These are phyloP conservation scores for Rachycentron canadum DNA, from an alignment of 2,797 vertebrate genomes.

Conservation along the genomic window DNA sequence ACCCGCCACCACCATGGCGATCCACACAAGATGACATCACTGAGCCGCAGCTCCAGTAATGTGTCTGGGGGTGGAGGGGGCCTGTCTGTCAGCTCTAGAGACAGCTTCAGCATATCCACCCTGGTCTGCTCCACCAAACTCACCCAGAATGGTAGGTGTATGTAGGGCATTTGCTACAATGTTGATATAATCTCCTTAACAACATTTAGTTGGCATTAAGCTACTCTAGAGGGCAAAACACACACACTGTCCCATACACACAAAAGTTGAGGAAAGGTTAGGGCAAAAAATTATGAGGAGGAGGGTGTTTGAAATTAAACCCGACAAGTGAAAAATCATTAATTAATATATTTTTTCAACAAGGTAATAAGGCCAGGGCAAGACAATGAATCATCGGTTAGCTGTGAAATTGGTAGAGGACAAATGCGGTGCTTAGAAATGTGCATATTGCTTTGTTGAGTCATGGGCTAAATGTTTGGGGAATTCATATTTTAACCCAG, in stretches of 20 bases:
- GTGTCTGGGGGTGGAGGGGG: constrained; percentile 79
- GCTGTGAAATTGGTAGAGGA: constrained; percentile 54
- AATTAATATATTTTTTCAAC: constrained; percentile 62
- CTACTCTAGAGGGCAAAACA: background rate
- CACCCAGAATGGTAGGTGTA: constrained; percentile 93
- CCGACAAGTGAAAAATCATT: constrained; percentile 53
- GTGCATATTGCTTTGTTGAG: background rate
- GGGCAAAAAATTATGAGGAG: constrained; percentile 21
- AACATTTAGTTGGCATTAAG: constrained; percentile 17
- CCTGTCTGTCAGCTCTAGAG: constrained; percentile 93
- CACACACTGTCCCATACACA: constrained; percentile 9
- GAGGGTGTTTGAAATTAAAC: constrained; percentile 57
- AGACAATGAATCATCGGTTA: constrained; percentile 57
- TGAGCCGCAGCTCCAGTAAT: constrained; percentile 89
- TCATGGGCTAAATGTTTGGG: background rate
- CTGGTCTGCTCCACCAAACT: constrained; percentile 98
- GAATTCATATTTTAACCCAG: background rate
- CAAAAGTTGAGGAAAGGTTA: constrained; percentile 23
- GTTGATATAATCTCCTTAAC: background rate
- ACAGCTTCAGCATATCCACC: constrained; percentile 93
- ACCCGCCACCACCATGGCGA: constrained; percentile 87
- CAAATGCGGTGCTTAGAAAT: constrained; percentile 35
- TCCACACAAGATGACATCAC: constrained; percentile 81
- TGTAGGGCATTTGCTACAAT: background rate
- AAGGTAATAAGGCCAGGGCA: constrained; percentile 49